Evolutionary conservation across 2,888 invertebrate species (phyloP).

Genomic region (Tricholauxania praeusta): DNA sequence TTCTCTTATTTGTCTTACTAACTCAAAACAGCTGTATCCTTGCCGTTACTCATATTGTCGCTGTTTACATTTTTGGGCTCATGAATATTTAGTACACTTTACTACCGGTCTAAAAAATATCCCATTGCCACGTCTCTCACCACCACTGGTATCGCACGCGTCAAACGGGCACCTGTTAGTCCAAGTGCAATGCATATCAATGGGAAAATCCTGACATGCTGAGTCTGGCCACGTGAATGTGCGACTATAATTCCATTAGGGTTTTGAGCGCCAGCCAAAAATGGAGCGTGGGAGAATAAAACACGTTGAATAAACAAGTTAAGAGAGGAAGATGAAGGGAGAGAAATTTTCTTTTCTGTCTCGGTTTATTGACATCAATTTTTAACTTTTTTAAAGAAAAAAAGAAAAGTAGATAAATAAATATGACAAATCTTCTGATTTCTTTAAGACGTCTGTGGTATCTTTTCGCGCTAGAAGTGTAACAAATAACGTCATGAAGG

Average conservation of each 20-base stretch:
- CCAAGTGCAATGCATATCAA: constrained; percentile 19
- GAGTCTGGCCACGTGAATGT: constrained; percentile 32
- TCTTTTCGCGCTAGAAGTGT: too few relatives aligned
- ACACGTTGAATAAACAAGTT: too few relatives aligned
- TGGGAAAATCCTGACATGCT: constrained; percentile 11
- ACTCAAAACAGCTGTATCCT: constrained; percentile 27
- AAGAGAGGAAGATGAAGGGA: too few relatives aligned
- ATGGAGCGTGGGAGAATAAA: not conserved
- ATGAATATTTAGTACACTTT: constrained; percentile 30
- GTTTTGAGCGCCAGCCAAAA: too few relatives aligned
- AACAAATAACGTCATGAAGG: too few relatives aligned
- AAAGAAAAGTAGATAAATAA: too few relatives aligned
- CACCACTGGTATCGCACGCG: constrained; percentile 38
- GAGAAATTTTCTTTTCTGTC: too few relatives aligned
- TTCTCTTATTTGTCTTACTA: constrained; percentile 27
- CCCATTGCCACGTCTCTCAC: constrained; percentile 29
- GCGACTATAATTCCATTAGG: constrained; percentile 36
- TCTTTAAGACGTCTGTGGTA: too few relatives aligned
- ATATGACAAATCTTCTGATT: too few relatives aligned
- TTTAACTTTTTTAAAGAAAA: too few relatives aligned
- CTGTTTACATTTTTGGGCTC: constrained; percentile 18
- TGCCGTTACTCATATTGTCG: constrained; percentile 5
- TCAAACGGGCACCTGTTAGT: constrained; percentile 52
- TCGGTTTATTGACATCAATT: too few relatives aligned
- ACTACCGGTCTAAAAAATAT: constrained; percentile 37